phyloP scores from a whole-genome alignment of 2,888 invertebrate species.

The Cerastoderma edule region DNA sequence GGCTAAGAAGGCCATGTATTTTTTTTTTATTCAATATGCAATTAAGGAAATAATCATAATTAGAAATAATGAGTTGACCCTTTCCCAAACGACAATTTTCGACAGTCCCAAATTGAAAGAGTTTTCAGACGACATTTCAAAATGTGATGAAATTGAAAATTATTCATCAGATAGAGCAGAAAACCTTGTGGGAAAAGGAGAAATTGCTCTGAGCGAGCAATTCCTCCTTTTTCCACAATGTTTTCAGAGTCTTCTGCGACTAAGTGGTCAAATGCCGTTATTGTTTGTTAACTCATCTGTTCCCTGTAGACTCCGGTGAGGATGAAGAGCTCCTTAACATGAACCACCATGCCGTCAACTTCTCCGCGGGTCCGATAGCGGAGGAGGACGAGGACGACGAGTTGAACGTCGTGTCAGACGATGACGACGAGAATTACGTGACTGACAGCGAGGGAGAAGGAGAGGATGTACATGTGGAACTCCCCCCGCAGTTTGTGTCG shows the following conservation, averaged over 20 bases:
- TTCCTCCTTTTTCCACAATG: not conserved
- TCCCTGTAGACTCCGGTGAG: conserved; percentile 42
- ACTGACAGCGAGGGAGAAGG: conserved; percentile 54
- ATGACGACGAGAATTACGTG: conserved; percentile 55
- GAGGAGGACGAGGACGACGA: conserved; percentile 49
- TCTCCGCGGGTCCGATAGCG: conserved; percentile 2
- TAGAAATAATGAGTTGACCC: no score
- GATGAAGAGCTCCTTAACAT: conserved; percentile 26
- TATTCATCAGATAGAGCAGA: no score
- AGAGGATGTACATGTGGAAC: conserved; percentile 20
- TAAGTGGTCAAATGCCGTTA: not conserved
- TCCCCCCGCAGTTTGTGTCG: conserved; percentile 1
- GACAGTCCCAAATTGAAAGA: no score
- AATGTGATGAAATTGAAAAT: no score
- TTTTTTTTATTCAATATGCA: no score
- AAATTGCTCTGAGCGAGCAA: not conserved
- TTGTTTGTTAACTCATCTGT: not conserved
- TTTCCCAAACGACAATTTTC: no score
- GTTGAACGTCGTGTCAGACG: conserved; percentile 39
- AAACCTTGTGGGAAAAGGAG: conserved; percentile 11
- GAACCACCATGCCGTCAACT: conserved; percentile 40
- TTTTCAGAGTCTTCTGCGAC: not conserved
- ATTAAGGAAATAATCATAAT: no score
- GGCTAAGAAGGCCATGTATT: no score
- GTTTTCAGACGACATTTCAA: no score